Evolutionary conservation across 92 coral and sea anemone species (phyloP), one percentile per base, ranked within the genome.

Genomic region (Montipora capitata): DNA sequence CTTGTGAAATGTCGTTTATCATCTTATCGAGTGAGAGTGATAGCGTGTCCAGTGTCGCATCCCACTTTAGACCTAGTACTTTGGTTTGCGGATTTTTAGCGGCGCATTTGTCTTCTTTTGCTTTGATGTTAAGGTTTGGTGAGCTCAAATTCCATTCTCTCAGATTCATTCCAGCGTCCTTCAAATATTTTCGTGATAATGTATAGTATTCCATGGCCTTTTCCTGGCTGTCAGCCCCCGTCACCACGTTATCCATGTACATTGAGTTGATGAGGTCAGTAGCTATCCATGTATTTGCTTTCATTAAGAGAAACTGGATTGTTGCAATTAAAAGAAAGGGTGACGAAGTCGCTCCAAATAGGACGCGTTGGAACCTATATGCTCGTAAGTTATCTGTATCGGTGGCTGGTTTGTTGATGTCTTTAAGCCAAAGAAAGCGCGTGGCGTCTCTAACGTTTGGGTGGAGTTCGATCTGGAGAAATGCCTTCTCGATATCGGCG

Each of bases 101-200:
- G 5, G 65, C 51, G 66, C 61, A 44, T 44, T 68, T 44, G 66
- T 88, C 77, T 14, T 65, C 76, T 45, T 74, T 48, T 51, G 78
- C 83, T 81, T 63, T 65, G 51, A 39, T 15, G 80, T 74, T 88
- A 16, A 88, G 61, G 51, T 41, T 44, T 49, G 13, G 49, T 14
- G 82, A 81, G 72, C 76, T 82, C 42, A 57, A 73, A 41, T 78
- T 74, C 84, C 92, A 88, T 79, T 90, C 87, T 43, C 94, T 65
- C 20, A 90, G 85, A 64, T 80, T 85, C 90, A 90, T 85, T 20
- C 80, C 87, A 11, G 93, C 87, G 65, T 90, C 72, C 79, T 62
- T 44, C 49, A 44, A 44, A 62, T 51, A 35, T 40, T 59, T 6
- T 83, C 89, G 67, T 51, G 93, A 89, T 11, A 40, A 54, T 4